These are phyloP conservation scores for Jordanella pulchra DNA, from an alignment of 2,797 vertebrate genomes.

Conservation along the genomic window DNA sequence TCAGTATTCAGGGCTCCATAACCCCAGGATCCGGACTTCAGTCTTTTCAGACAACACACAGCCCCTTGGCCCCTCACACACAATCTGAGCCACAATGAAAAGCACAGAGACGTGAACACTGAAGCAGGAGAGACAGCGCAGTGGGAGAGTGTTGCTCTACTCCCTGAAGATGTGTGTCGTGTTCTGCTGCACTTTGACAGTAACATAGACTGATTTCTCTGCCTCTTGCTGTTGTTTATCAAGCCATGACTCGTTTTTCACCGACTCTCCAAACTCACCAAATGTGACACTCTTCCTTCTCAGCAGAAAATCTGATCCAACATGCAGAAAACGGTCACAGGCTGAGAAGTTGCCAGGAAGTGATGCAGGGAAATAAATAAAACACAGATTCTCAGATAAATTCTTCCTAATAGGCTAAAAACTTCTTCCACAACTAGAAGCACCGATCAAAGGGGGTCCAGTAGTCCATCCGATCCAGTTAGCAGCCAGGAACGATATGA, in stretches of 20 bases:
- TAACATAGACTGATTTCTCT: slow-evolving; percentile 54
- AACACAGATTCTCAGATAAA: background rate
- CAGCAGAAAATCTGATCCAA: slow-evolving; percentile 33
- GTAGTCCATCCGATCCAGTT: background rate
- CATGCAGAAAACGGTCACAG: slow-evolving; percentile 17
- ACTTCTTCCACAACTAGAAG: background rate
- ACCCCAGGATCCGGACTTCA: slow-evolving; percentile 35
- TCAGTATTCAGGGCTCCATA: slow-evolving; percentile 37
- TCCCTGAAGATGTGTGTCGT: slow-evolving; percentile 55
- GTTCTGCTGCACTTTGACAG: slow-evolving; percentile 62
- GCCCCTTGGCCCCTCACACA: slow-evolving; percentile 26
- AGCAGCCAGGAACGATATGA: background rate
- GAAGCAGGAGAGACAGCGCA: background rate
- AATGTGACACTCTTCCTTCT: slow-evolving; percentile 38
- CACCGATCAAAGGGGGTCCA: background rate
- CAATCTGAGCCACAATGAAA: slow-evolving; percentile 9
- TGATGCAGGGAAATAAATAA: background rate
- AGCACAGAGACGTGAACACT: slow-evolving; percentile 11
- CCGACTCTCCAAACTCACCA: slow-evolving; percentile 35
- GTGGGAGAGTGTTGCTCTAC: slow-evolving; percentile 46
- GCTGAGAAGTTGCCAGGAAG: background rate
- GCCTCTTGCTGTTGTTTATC: slow-evolving; percentile 4
- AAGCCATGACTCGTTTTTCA: slow-evolving; percentile 48
- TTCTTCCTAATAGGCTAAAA: background rate
- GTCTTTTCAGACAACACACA: slow-evolving; percentile 34